Evolutionary conservation across 2,113 vertebrate species (phyloP).

Genomic region (Phalacrocorax pelagicus): DNA sequence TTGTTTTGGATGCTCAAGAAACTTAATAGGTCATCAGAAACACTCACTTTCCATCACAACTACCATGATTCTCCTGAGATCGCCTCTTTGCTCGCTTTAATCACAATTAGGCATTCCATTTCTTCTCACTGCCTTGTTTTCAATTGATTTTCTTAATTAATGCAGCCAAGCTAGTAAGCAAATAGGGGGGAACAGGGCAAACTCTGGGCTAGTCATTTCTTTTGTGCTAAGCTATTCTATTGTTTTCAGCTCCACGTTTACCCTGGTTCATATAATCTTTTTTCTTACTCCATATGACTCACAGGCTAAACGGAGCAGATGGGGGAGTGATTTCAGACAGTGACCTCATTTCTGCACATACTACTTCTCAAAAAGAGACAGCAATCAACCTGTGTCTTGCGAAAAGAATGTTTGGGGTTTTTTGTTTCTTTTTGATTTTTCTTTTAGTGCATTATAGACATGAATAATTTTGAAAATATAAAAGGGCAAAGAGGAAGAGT

Average conservation of each 20-base stretch:
- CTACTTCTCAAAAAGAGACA: slow-evolving; percentile 23
- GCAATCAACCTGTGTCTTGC: not conserved
- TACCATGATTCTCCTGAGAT: not conserved
- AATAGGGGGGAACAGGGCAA: not conserved
- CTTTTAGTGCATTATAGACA: not conserved
- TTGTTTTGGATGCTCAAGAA: not conserved
- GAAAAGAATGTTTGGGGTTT: not conserved
- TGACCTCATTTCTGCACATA: slow-evolving; percentile 58
- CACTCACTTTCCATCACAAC: not conserved
- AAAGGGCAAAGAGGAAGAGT: not conserved
- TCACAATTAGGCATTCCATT: not conserved
- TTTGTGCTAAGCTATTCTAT: not conserved
- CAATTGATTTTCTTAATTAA: not conserved
- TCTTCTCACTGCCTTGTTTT: not conserved
- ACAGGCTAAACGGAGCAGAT: slow-evolving; percentile 51
- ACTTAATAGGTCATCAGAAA: not conserved
- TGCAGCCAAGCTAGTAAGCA: not conserved
- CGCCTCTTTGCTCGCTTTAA: not conserved
- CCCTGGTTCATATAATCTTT: slow-evolving; percentile 38
- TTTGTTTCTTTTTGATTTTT: no score
- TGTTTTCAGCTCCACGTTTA: not conserved
- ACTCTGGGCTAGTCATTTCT: not conserved
- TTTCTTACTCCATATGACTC: slow-evolving; percentile 35
- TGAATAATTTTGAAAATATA: slow-evolving; percentile 7
- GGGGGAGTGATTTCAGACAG: slow-evolving; percentile 58